phyloP scores from a whole-genome alignment of 2,888 invertebrate species.

The Anagyrus pseudococci region DNA sequence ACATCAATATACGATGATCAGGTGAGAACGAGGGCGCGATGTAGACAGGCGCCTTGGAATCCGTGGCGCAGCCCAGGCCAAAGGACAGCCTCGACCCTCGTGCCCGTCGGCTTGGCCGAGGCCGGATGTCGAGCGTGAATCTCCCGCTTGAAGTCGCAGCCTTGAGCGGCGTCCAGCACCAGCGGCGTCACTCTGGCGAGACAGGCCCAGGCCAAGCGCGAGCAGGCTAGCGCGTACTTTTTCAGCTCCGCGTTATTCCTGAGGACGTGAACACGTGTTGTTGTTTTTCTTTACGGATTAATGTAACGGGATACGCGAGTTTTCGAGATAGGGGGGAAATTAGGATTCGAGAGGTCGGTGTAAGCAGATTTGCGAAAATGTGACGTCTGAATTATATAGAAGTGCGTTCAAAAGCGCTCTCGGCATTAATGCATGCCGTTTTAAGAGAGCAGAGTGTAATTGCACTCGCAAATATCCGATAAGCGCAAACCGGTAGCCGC shows the following conservation, averaged over 20 bases:
- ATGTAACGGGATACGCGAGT: too few species aligned
- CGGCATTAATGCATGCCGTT: too few species aligned
- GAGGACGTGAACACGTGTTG: too few species aligned
- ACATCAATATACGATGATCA: slow-evolving; percentile 1
- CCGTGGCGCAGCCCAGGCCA: slow-evolving; percentile 70
- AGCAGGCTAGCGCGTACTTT: slow-evolving; percentile 81
- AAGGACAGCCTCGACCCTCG: slow-evolving; percentile 66
- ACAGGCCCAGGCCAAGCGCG: slow-evolving; percentile 83
- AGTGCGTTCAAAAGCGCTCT: too few species aligned
- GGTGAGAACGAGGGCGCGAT: slow-evolving; percentile 71
- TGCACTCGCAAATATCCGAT: too few species aligned
- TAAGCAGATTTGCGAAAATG: too few species aligned
- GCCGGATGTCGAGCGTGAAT: slow-evolving; percentile 68
- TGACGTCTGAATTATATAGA: too few species aligned
- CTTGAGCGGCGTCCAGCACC: slow-evolving; percentile 54
- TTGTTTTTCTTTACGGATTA: too few species aligned
- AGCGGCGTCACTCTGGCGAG: slow-evolving; percentile 51
- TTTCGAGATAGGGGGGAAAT: too few species aligned
- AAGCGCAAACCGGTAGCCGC: too few species aligned
- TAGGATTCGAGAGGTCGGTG: too few species aligned
- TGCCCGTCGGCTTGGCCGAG: slow-evolving; percentile 64
- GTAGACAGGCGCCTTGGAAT: slow-evolving; percentile 66
- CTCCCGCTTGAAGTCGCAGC: slow-evolving; percentile 62
- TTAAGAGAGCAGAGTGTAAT: too few species aligned
- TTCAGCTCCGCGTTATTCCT: slow-evolving; percentile 78